phyloP scores from a whole-genome alignment of 2,113 vertebrate species.

The Sminthopsis crassicaudata region DNA sequence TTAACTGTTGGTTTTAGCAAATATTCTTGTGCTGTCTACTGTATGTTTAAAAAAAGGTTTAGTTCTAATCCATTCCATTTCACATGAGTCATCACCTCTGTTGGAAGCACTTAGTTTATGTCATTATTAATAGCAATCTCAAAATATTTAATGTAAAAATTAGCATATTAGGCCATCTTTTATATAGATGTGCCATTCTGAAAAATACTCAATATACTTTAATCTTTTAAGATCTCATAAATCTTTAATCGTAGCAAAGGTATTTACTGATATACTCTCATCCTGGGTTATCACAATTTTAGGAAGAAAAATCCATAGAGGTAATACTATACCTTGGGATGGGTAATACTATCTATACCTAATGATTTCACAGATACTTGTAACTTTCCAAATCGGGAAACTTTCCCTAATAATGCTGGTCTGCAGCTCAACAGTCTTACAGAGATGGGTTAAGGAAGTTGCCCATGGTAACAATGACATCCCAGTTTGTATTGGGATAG shows the following conservation, averaged over 20 bases:
- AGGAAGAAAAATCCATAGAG: background rate
- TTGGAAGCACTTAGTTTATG: background rate
- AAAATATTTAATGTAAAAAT: background rate
- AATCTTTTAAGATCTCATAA: background rate
- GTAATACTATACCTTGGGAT: background rate
- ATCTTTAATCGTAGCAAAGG: background rate
- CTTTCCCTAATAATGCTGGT: background rate
- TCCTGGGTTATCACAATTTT: background rate
- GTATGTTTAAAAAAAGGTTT: background rate
- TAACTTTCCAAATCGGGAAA: background rate
- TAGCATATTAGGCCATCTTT: background rate
- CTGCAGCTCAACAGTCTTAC: background rate
- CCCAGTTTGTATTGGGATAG: background rate
- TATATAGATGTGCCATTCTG: background rate
- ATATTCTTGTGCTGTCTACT: background rate
- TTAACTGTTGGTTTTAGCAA: background rate
- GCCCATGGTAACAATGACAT: background rate
- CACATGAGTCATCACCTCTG: background rate
- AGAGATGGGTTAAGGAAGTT: background rate
- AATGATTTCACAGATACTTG: background rate
- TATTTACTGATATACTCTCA: background rate
- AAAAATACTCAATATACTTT: background rate
- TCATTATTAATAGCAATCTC: constrained; percentile 1
- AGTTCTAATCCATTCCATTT: background rate
- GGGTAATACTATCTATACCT: no score